Base-by-base conservation (phyloP, 2,797 vertebrate genomes). In the Phylloscopus collybita region DNA sequence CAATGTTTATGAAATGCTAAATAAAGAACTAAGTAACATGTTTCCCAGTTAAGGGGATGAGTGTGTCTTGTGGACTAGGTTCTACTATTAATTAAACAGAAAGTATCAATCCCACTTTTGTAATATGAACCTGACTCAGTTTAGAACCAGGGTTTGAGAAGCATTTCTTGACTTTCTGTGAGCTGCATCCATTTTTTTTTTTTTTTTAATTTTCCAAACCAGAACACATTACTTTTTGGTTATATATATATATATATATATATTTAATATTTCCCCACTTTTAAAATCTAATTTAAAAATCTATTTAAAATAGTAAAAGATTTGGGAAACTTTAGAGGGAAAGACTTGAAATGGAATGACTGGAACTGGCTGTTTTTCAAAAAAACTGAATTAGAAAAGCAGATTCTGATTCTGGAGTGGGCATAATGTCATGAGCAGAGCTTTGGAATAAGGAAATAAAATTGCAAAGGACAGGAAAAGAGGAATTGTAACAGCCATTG, bases 401-500 rank as follows among this genome's bases (percentile, higher is more conserved):
- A 84, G 78, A 82, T 86, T 93, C 76, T 88, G 34, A 80, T 92
- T 90, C 75, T 65, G 45, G 27, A 89, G 44, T 50, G 26, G 59
- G 69, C 80, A 62, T 86, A 91, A 95, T 71, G 44, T 67, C 94
- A 92, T 83, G 78, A 96, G 59, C 70, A 95, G 62, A 71, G 32
- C 7, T 79, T 54, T 94, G 61, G 86, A 96, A 93, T n/a, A 30
- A 92, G 74, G 80, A 94, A 86, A 95, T 86, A 94, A 95, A 97
- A 81, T 94, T 86, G 75, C 62, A 96, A 97, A 96, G 62, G 71
- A 34, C 76, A 97, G 74, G 70, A 96, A 80, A 87, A 84, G 78
- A 97, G 96, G 96, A 98, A 97, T 79, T 96, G 91, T 94, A 97
- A 94, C 90, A 97, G 91, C 89, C 65, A 92, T 93, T 97, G 96